Evolutionary conservation across 2,888 invertebrate species (phyloP), one percentile per base, ranked within the genome.

Genomic region (Cylloceria caligata): DNA sequence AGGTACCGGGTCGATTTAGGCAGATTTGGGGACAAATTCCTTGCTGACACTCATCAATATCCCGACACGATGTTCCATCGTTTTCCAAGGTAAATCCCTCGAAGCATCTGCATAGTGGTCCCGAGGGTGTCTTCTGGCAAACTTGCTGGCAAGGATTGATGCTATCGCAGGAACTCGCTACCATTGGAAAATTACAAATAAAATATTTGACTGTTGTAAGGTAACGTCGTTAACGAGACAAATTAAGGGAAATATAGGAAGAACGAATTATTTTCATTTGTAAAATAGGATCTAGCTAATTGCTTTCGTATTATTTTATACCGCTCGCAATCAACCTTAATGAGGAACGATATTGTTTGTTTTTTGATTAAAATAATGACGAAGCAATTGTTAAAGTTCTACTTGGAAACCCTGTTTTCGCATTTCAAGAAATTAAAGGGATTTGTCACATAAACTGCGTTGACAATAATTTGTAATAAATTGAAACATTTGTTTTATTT

Each of bases 1-100:
- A 96, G 0, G 94, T 93, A 0, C 95, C 95, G 0, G 90, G 91
- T 0, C 90, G 88, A 86, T 96, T 95, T 34, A 88, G 87, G 89
- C 96, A 96, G 3, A 93, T 87, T 88, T 97, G 97, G 3, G 96
- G 94, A 89, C 97, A 97, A 0, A 94, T 92, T 16, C 93, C 93
- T 1, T 90, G 85, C 1, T 90, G 84, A 88, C 98, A 98, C 92
- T 97, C 97, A 87, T 97, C 94, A 0, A 96, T 93, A 89, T 97
- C 97, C 13, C 89, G 89, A 86, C 97, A 97, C 24, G 93, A 91
- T 62, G 90, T 92, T 36, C 94, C 94, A 87, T 95, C 95, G 0
- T 91, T 88, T 1, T 89, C 89, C 42, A 95, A 88, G 13, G 90
- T 88, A 90, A 94, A 96, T 0, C 97, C 97, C 0, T 88, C 84